Conservation (phyloP, 2,113 vertebrate genomes). For the Dipodomys stephensi region DNA sequence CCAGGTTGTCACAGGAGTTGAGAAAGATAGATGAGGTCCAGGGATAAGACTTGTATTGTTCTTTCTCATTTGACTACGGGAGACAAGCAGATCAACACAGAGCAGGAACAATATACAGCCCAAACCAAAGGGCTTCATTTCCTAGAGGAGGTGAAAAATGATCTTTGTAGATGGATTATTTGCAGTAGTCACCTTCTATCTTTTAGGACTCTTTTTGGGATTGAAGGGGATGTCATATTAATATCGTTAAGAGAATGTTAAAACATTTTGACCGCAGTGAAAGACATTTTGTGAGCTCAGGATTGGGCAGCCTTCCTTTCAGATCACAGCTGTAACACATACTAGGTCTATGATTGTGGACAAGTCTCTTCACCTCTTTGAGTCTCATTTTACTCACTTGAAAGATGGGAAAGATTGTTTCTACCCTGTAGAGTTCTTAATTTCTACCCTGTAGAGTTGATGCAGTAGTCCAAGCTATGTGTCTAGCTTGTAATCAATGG, state of each 20-base stretch:
- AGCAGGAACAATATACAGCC: background rate
- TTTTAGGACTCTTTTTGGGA: background rate
- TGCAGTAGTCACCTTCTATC: background rate
- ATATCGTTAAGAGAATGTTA: background rate
- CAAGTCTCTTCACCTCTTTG: background rate
- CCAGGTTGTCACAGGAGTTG: background rate
- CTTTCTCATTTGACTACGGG: background rate
- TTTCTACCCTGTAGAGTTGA: background rate
- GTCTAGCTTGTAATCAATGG: background rate
- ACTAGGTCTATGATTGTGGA: background rate
- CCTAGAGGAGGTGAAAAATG: conserved; percentile 2
- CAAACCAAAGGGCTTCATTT: background rate
- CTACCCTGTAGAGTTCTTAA: background rate
- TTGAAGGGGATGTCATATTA: background rate
- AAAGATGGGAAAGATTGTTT: background rate
- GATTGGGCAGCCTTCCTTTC: background rate
- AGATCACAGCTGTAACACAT: background rate
- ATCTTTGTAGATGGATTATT: background rate
- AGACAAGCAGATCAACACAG: background rate
- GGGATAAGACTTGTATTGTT: background rate
- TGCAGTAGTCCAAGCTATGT: background rate
- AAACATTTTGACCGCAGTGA: background rate
- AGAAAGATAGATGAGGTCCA: background rate
- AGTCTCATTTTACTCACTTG: background rate
- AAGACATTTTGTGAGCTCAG: background rate